These are phyloP conservation scores for Oxygymnocypris stewartii DNA, from an alignment of 2,113 vertebrate genomes.

Conservation along the genomic window DNA sequence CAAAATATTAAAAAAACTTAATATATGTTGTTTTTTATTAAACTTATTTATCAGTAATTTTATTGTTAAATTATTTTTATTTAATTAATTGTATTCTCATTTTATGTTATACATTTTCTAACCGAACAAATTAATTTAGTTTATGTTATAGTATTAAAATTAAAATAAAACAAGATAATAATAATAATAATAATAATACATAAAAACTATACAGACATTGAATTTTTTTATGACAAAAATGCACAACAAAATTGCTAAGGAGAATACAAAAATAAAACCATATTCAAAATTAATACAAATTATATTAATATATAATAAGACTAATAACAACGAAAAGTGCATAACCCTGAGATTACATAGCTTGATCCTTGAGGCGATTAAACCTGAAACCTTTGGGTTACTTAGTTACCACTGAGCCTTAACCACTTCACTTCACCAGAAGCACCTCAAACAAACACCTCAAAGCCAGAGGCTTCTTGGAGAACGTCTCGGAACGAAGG, in stretches of 20 bases:
- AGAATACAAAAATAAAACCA: not conserved
- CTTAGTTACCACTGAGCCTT: not conserved
- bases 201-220: too few species aligned
- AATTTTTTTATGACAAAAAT: not conserved
- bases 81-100: too few species aligned
- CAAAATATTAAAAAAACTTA: too few species aligned
- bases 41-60: not conserved
- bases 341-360: not conserved
- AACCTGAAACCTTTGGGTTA: not conserved
- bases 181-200: not conserved
- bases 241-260: too few species aligned
- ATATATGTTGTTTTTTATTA: too few species aligned
- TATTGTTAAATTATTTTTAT: not conserved
- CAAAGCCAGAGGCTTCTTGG: not conserved
- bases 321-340: not conserved
- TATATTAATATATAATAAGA: too few species aligned
- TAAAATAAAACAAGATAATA: not conserved
- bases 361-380: not conserved
- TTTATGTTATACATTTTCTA: too few species aligned
- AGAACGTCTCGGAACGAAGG: not conserved
- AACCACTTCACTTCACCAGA: not conserved
- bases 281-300: not conserved
- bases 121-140: too few species aligned
- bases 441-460: too few species aligned
- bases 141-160: too few species aligned